Percentiles rank a stretch among this genome's conserved stretches.
phyloP scores from a whole-genome alignment of 2,113 vertebrate genomes.

The Xenus cinereus region DNA sequence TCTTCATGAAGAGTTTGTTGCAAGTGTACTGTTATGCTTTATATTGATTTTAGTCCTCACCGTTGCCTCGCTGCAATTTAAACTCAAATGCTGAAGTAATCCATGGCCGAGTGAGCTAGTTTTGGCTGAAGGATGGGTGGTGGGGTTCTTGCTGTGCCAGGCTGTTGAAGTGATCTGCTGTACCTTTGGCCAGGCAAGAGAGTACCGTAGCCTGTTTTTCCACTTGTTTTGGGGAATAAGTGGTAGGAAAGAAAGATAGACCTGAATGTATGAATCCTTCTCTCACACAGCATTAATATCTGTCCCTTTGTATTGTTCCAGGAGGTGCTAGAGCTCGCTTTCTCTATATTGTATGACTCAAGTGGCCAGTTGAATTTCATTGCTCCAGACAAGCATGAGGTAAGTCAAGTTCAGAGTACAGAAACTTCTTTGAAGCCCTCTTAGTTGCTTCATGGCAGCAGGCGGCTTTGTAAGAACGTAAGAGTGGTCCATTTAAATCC shows the following conservation, averaged over 20 bases:
- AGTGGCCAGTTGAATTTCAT: constrained; percentile 98
- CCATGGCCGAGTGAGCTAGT: background rate
- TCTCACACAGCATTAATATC: background rate
- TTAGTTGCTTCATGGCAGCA: background rate
- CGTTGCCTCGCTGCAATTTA: background rate
- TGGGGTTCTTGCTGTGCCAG: background rate
- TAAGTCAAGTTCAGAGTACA: constrained; percentile 66
- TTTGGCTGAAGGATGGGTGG: background rate
- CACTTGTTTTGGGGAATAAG: background rate
- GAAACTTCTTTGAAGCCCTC: background rate
- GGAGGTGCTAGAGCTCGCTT: constrained; percentile 97
- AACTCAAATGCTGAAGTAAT: background rate
- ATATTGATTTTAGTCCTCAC: background rate
- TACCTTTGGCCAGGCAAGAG: background rate
- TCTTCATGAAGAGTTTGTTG: background rate
- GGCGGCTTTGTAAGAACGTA: background rate
- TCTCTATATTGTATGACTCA: constrained; percentile 96
- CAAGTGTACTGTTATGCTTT: background rate
- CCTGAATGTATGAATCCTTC: background rate
- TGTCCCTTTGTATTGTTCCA: constrained; percentile 64
- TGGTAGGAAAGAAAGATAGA: background rate
- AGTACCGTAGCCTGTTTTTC: background rate
- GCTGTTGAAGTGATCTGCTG: background rate
- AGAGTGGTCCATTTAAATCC: background rate
- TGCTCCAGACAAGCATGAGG: constrained; percentile 98